Evolutionary conservation across 1,140 invertebrate genomes (phyloP).

Genomic region (Magallana ariakensis): DNA sequence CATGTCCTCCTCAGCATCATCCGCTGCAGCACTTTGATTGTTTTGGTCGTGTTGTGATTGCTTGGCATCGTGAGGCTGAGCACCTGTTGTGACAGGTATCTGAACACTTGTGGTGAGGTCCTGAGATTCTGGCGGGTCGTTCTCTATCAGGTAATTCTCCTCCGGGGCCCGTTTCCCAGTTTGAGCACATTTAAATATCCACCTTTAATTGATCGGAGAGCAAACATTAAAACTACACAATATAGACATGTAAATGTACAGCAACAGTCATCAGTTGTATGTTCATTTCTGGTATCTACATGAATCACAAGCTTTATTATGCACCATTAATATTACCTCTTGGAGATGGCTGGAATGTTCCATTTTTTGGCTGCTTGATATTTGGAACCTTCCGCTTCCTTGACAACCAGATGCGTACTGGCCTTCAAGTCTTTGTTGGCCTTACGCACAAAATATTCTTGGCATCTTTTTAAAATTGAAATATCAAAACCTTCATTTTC

Average conservation of each 20-base stretch:
- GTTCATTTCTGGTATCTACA: slow-evolving; percentile 37
- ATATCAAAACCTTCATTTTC: no score
- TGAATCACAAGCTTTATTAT: no score
- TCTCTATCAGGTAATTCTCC: slow-evolving; percentile 79
- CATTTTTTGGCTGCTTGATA: slow-evolving; percentile 91
- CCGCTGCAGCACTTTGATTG: background rate
- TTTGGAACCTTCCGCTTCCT: slow-evolving; percentile 87
- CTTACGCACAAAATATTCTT: slow-evolving; percentile 84
- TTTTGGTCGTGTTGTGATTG: background rate
- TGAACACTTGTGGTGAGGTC: slow-evolving; percentile 13
- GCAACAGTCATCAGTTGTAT: no score
- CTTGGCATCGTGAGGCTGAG: no score
- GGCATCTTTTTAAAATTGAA: slow-evolving; percentile 71
- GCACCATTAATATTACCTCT: slow-evolving; percentile 74
- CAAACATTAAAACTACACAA: background rate
- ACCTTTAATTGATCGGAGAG: slow-evolving; percentile 77
- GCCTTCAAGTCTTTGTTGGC: slow-evolving; percentile 80
- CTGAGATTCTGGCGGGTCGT: slow-evolving; percentile 13
- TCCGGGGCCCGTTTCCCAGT: slow-evolving; percentile 82
- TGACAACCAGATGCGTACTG: slow-evolving; percentile 89
- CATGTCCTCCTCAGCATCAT: slow-evolving; percentile 1
- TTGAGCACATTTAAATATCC: slow-evolving; percentile 87
- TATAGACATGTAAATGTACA: slow-evolving; percentile 14
- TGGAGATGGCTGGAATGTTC: slow-evolving; percentile 87
- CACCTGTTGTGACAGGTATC: background rate